Base-by-base conservation (phyloP, 2,113 vertebrate genomes). In the Tachycineta bicolor region DNA sequence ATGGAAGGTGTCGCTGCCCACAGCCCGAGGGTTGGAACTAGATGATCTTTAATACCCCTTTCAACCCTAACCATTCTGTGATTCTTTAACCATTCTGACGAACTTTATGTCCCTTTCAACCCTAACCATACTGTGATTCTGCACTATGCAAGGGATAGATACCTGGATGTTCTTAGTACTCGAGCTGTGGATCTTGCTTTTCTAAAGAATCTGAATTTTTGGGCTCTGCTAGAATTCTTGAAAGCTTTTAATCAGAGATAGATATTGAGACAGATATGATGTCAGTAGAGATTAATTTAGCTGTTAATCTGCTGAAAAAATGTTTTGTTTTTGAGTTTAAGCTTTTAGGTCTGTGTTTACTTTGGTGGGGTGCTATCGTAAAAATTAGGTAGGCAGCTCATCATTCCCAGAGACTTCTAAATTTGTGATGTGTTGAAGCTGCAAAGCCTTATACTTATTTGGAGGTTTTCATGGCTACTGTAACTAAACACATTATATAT, bases 401-500 rank as follows among this genome's bases (percentile, higher is more conserved):
- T 89, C 22, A 53, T 86, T 92, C 39, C 29, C 70, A 92, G 74
- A 81, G 33, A 62, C 52, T 91, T 75, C 47, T 92, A 73, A 93
- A 90, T 58, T 89, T 92, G 64, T 88, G 76, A 67, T 83, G 21
- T 80, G 78, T 78, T 92, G 81, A 92, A 95, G 78, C 69, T 92
- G 47, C 64, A 87, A 94, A 96, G 83, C 43, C 47, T 92, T 91
- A 91, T 53, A 87, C 58, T 44, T 49, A 81, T 94, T 77, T 83
- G 94, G 76, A 65, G 71, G 71, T 93, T 96, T 96, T 70, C 52
- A 65, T 93, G 80, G 85, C 67, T 95, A 67, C 65, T 93, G 67
- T 94, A 95, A 96, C 92, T 91, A 93, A 97, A 91, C 43, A 70
- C 59, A 73, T 87, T 97, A 93, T 79, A 44, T 67, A 82, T 3